Evolutionary conservation across 2,113 vertebrate species (phyloP).

Genomic region (Brienomyrus brachyistius): DNA sequence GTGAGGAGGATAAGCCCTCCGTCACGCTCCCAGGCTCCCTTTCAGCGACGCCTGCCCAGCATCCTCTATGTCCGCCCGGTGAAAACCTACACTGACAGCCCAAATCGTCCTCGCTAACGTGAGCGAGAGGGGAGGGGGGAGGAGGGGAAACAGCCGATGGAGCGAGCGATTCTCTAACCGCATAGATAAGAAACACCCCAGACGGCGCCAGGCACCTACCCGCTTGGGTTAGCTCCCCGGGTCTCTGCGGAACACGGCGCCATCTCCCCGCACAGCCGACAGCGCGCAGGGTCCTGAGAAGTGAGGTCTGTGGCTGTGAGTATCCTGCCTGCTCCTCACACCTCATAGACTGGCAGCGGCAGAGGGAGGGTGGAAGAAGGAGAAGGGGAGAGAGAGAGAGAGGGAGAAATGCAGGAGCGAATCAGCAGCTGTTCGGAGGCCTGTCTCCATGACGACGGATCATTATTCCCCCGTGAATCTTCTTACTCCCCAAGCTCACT

Average conservation of each 20-base stretch:
- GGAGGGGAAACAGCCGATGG: not conserved
- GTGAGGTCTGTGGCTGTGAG: conserved; percentile 75
- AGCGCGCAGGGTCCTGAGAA: conserved; percentile 72
- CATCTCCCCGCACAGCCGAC: conserved; percentile 71
- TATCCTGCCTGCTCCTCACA: conserved; percentile 69
- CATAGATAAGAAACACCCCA: not conserved
- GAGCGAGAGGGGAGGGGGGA: conserved; percentile 29
- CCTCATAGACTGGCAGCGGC: conserved; percentile 70
- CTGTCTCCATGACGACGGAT: conserved; percentile 93
- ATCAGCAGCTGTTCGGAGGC: conserved; percentile 93
- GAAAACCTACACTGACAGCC: not conserved
- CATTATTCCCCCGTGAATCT: conserved; percentile 71
- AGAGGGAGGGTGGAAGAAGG: not conserved
- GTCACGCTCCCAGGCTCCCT: not conserved
- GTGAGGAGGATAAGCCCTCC: not conserved
- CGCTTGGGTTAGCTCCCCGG: conserved; percentile 69
- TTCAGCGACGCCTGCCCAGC: not conserved
- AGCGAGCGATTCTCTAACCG: not conserved
- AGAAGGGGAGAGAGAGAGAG: conserved; percentile 28
- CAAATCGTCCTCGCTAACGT: not conserved
- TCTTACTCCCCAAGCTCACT: conserved; percentile 73
- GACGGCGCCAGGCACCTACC: conserved; percentile 52
- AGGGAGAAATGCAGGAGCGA: conserved; percentile 67
- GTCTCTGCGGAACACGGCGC: conserved; percentile 60
- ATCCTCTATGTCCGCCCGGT: not conserved